Conservation (phyloP, 2,888 invertebrate genomes). For the Drosophila meridionalis region DNA sequence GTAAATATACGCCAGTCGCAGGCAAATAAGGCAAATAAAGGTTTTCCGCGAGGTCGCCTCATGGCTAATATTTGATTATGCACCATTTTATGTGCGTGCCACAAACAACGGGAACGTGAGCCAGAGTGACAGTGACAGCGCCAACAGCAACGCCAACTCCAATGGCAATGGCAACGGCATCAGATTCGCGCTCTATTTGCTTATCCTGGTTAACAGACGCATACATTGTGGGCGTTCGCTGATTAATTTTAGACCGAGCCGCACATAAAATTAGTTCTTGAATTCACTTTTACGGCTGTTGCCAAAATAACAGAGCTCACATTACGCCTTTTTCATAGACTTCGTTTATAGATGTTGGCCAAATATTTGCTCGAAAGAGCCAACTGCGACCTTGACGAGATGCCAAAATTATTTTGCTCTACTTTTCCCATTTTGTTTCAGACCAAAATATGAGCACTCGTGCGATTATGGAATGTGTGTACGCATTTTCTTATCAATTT, state of each 20-base stretch:
- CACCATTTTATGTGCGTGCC: conserved; percentile 68
- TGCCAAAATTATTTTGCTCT: neutral
- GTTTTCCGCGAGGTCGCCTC: conserved; percentile 30
- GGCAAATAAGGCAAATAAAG: conserved; percentile 64
- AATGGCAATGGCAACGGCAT: conserved; percentile 14
- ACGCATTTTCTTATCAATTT: neutral
- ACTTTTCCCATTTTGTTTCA: neutral
- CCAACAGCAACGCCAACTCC: conserved; percentile 10
- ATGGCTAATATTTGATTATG: conserved; percentile 76
- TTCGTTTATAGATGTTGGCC: neutral
- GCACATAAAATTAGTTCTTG: conserved; percentile 51
- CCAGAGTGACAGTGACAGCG: conserved; percentile 5
- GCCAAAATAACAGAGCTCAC: conserved; percentile 13
- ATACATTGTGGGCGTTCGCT: conserved; percentile 4
- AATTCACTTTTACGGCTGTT: conserved; percentile 35
- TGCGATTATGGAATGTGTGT: neutral
- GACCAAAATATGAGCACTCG: neutral
- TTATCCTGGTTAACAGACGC: conserved; percentile 12
- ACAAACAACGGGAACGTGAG: conserved; percentile 23
- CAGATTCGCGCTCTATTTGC: conserved; percentile 32
- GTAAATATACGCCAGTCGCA: conserved; percentile 78
- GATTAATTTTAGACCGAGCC: conserved; percentile 62
- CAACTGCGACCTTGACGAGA: neutral
- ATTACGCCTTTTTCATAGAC: neutral
- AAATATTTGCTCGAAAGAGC: conserved; percentile 31